Evolutionary conservation across 2,113 vertebrate species (phyloP).

Genomic region (Polypterus senegalus): DNA sequence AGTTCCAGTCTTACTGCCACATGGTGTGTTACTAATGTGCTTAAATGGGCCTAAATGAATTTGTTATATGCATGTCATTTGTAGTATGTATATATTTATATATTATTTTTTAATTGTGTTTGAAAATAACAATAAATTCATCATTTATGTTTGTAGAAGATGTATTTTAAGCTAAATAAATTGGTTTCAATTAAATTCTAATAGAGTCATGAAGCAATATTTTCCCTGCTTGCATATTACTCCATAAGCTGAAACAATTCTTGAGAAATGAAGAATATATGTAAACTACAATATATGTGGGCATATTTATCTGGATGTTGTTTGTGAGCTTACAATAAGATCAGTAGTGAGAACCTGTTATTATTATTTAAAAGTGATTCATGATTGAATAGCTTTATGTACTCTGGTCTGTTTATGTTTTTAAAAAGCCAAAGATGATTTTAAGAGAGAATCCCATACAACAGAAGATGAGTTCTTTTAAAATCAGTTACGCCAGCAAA

Average conservation of each 20-base stretch:
- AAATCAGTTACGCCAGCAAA: no score
- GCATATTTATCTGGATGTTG: no score
- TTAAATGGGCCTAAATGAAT: conserved; percentile 98
- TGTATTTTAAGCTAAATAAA: conserved; percentile 84
- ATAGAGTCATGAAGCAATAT: conserved; percentile 14
- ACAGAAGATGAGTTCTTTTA: no score
- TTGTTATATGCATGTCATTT: conserved; percentile 98
- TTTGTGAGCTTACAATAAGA: no score
- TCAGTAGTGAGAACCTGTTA: no score
- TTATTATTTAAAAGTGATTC: no score
- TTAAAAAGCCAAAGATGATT: no score
- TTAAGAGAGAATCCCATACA: no score
- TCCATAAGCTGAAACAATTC: background rate
- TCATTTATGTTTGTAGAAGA: conserved; percentile 71
- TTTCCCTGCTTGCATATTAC: background rate
- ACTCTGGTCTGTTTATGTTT: no score
- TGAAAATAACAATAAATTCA: conserved; percentile 90
- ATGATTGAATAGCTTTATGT: no score
- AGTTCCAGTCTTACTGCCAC: conserved; percentile 89
- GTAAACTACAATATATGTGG: no score
- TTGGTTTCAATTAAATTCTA: conserved; percentile 91
- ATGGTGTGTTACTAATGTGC: conserved; percentile 99
- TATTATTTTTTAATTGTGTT: conserved; percentile 99
- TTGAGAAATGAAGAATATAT: no score
- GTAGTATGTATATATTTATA: conserved; percentile 99